Percentiles rank a stretch among this genome's conserved stretches.
Evolutionary conservation across 2,888 invertebrate genomes (phyloP).

Genomic region (Drosophila nr. medialis): DNA sequence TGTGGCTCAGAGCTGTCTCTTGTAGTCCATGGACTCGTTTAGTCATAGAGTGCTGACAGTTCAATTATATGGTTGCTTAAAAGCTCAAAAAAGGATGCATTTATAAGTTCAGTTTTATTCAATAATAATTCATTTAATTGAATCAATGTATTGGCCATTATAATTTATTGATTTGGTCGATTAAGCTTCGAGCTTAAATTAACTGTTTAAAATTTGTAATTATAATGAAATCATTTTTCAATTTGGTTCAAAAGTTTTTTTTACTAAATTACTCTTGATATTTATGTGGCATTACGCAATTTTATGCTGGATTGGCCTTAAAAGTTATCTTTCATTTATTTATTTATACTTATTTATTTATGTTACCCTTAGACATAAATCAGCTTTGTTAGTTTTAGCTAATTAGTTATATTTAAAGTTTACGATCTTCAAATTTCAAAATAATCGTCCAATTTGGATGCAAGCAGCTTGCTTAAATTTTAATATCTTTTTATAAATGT

Average conservation of each 20-base stretch:
- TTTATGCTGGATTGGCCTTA: background rate
- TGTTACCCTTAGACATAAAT: background rate
- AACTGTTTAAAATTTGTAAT: conserved; percentile 13
- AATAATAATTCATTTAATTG: conserved; percentile 1
- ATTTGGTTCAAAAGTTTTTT: background rate
- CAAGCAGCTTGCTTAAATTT: conserved; percentile 1
- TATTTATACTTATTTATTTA: background rate
- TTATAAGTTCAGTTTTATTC: background rate
- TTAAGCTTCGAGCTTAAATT: background rate
- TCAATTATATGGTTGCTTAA: background rate
- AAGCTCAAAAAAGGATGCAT: background rate
- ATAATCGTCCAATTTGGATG: no score
- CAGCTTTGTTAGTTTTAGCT: background rate
- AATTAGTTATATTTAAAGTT: no score
- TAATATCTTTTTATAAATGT: conserved; percentile 31
- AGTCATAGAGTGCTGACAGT: conserved; percentile 33
- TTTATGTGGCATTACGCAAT: background rate
- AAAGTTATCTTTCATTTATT: background rate
- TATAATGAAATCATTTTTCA: background rate
- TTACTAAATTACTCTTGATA: background rate
- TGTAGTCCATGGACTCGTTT: conserved; percentile 24
- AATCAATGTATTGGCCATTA: background rate
- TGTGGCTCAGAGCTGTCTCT: conserved; percentile 13
- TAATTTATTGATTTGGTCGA: background rate
- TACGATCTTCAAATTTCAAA: no score